Conservation (phyloP, 1,140 invertebrate species). For the Rhopalosiphum maidis region DNA sequence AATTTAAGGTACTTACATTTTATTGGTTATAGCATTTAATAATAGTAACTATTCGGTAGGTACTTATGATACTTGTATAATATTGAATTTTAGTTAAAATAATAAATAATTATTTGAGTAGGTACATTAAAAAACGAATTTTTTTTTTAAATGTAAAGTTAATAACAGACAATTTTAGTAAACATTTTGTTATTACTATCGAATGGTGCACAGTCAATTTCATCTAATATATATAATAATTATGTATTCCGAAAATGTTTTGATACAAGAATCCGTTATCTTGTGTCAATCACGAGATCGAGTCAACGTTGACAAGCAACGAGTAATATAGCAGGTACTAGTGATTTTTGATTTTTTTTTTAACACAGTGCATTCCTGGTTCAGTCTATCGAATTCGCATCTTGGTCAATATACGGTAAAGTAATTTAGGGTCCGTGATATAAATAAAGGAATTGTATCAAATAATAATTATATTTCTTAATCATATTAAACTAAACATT, state of each 20-base stretch:
- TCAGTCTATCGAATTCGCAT: accelerated
- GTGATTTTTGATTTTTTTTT: background rate
- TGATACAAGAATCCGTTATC: background rate
- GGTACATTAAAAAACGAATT: no score
- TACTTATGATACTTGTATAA: no score
- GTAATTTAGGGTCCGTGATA: background rate
- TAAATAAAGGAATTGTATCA: background rate
- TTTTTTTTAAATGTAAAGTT: background rate
- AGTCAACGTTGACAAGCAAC: background rate
- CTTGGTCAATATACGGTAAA: background rate
- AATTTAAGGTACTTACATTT: background rate
- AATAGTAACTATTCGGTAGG: no score
- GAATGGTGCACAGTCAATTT: background rate
- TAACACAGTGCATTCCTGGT: background rate
- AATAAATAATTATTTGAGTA: background rate
- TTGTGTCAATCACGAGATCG: background rate
- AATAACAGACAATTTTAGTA: background rate
- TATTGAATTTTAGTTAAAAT: background rate
- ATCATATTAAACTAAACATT: background rate
- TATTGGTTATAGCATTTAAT: no score
- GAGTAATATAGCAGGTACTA: no score
- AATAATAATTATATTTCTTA: background rate
- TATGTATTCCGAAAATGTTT: background rate
- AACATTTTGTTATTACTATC: background rate
- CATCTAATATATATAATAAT: background rate